Base-by-base conservation (phyloP, 2,113 vertebrate species). In the Prietella phreatophila region DNA sequence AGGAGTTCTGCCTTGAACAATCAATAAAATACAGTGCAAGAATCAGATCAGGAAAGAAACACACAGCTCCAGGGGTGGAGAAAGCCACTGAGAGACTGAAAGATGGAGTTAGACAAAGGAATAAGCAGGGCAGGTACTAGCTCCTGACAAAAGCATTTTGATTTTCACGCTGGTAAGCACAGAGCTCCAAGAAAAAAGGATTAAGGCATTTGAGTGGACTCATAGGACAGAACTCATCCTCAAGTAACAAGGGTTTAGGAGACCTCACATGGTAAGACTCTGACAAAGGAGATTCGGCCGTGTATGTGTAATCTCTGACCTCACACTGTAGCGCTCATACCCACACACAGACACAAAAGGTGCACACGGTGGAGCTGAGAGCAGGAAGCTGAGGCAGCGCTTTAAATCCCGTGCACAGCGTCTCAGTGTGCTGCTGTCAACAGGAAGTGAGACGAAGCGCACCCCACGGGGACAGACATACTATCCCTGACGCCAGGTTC, bases 1-100 rank as follows among this genome's bases (percentile, higher is more conserved):
- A 93, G 92, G 92, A 93, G 84, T 65, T 86, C 25, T 79, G 71
- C 88, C 85, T 83, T 17, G 42, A 63, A 79, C 85, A 61, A 87
- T 89, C 88, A 86, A 89, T 89, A 82, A 67, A 73, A 73, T 42
- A 80, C 61, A 69, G 82, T 9, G 27, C 73, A 86, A 80, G 73
- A 87, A 58, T 56, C 36, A 47, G 36, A 58, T 56, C 36, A 47
- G 36, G 69, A 71, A 82, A 79, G 27, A 25, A 69, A 69, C 30
- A 56, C 58, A 60, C 56, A n/a, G 88, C 50, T 80, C 55, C 36
- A 63, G 88, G 47, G 75, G 25, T 9, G 84, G 33, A 82, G 76
- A 80, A 55, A 84, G 33, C 33, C 22, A 36, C 9, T 33, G 60
- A 39, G 42, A 50, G 73, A 50, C 42, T 17, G 69, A 75, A 53